A percentile compares a stretch with the other conserved stretches of the same genome.
Evolutionary conservation across 2,113 vertebrate genomes (phyloP).

Genomic region (Chrysochloris asiatica): DNA sequence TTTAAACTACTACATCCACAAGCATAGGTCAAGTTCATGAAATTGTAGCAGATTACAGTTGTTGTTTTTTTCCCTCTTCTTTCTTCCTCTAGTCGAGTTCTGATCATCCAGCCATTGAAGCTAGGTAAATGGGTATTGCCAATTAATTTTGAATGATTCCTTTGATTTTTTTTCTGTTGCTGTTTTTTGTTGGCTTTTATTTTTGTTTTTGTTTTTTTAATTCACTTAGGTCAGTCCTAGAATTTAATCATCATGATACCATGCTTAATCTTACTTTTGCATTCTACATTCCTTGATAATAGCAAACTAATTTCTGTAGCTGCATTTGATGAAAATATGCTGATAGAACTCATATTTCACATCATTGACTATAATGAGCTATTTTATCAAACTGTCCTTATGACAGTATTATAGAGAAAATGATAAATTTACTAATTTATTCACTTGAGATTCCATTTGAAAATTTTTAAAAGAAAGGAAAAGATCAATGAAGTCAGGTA

Average conservation of each 20-base stretch:
- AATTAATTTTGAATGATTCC: constrained; percentile 74
- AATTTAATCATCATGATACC: constrained; percentile 80
- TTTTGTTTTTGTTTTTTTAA: constrained; percentile 60
- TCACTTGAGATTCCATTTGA: constrained; percentile 85
- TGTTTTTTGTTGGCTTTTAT: constrained; percentile 56
- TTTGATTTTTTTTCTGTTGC: constrained; percentile 66
- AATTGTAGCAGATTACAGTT: no score
- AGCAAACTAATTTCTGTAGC: constrained; percentile 88
- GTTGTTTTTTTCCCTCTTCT: no score
- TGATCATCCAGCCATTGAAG: no score
- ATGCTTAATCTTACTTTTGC: constrained; percentile 87
- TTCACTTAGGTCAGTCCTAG: constrained; percentile 78
- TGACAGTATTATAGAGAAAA: constrained; percentile 87
- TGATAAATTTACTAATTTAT: constrained; percentile 91
- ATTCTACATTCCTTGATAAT: constrained; percentile 84
- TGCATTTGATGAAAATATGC: constrained; percentile 87
- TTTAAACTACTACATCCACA: no score
- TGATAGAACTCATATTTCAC: constrained; percentile 91
- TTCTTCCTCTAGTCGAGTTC: no score
- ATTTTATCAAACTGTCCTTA: constrained; percentile 91
- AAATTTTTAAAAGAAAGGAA: constrained; percentile 83
- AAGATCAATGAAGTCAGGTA: constrained; percentile 82
- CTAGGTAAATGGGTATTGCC: no score
- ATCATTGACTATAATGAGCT: constrained; percentile 90
- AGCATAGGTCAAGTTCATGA: no score